Evolutionary conservation across 92 coral and sea anemone genomes (phyloP), one percentile per base, ranked within the genome.

Genomic region (Ricordea florida): DNA sequence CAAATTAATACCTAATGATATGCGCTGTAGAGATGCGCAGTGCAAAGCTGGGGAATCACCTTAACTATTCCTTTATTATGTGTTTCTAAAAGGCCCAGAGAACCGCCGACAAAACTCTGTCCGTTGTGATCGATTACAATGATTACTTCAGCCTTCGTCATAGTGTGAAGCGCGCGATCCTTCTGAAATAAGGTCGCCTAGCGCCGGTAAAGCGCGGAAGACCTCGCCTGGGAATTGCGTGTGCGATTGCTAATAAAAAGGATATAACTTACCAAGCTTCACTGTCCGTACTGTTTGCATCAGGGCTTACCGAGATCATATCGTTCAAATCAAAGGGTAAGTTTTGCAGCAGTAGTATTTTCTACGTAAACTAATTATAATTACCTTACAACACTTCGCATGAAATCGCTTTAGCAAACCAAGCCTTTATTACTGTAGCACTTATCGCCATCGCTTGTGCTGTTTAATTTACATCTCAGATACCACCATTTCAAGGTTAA

Each of bases 271-370:
- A 62, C 52, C 69, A 62, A 62, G 69, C 69, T 62, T 62, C 51
- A 15, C 69, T 51, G n/a, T 38, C 36, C 38, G 69, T 23, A 62
- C 69, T 26, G 50, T 62, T 62, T 62, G 27, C 47, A 41, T 62
- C 49, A 62, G 69, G 69, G 52, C 66, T 59, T 59, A 21, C 24
- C 20, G 66, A 59, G 36, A 24, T 36, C 66, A 59, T 59, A 36
- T 45, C 26, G 71, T 64, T 4, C 71, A 64, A 64, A 64, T 64
- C 71, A 64, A 64, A 64, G 56, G 55, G 71, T 64, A 64, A 28
- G 71, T 64, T 14, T 42, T 27, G 24, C 23, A 30, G 71, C 25
- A 26, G 26, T 42, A 41, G n/a, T 41, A 42, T n/a, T 64, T 42
- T 45, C 55, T 45, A 30, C 57, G 41, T 43, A 45, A 65, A 46